Percentiles rank a stretch among this genome's conserved stretches.
Evolutionary conservation across 2,888 invertebrate genomes (phyloP).

Genomic region (Drosophila mimetica): DNA sequence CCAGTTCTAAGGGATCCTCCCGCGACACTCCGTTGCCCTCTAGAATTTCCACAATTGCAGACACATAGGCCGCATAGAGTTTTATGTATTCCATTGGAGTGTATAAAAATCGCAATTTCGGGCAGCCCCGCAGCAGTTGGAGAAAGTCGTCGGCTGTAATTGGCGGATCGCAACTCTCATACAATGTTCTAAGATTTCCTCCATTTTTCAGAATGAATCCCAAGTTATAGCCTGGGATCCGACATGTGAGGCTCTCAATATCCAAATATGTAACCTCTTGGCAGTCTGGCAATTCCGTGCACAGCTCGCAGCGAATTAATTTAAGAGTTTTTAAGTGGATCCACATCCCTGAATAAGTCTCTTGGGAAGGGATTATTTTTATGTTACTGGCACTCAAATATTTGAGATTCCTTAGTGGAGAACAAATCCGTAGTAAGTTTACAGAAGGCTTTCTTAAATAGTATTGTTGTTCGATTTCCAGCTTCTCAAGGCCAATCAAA

Average conservation of each 20-base stretch:
- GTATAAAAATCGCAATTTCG: background rate
- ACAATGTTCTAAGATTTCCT: background rate
- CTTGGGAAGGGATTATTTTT: background rate
- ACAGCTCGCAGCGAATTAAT: background rate
- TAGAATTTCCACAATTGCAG: background rate
- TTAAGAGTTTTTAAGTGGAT: background rate
- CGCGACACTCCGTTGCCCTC: background rate
- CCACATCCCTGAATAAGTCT: background rate
- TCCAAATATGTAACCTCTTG: background rate
- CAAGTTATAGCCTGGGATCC: background rate
- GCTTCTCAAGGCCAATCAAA: background rate
- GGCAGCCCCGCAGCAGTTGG: background rate
- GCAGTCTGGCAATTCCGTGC: background rate
- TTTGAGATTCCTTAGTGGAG: background rate
- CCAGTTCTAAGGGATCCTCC: background rate
- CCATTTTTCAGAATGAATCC: background rate
- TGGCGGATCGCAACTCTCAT: background rate
- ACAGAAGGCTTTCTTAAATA: background rate
- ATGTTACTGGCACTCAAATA: background rate
- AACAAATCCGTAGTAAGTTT: background rate
- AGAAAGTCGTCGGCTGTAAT: background rate
- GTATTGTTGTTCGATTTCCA: background rate
- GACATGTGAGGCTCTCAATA: background rate
- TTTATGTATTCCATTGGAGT: constrained; percentile 3
- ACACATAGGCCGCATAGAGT: background rate